phyloP scores from a whole-genome alignment of 2,113 vertebrate species.

The Solenodon paradoxus region DNA sequence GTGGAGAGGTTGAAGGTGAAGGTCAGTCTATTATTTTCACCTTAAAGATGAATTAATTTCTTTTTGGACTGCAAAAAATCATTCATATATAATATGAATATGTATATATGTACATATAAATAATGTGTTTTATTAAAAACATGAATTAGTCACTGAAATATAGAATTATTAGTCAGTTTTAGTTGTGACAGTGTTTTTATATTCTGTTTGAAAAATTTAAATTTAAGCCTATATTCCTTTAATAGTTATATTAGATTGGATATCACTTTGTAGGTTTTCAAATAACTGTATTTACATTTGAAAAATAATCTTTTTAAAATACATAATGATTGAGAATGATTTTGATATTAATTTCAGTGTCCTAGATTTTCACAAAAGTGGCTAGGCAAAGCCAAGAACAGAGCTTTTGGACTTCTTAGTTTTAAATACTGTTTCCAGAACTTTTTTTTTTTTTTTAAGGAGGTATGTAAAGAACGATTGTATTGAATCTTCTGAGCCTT shows the following conservation, averaged over 20 bases:
- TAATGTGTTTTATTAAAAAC: too few relatives aligned
- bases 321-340: background rate
- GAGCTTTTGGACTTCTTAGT: background rate
- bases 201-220: background rate
- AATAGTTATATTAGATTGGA: background rate
- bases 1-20: background rate
- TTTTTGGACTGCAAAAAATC: background rate
- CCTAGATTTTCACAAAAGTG: background rate
- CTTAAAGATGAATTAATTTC: background rate
- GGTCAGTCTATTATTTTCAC: background rate
- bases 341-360: background rate
- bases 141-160: too few relatives aligned
- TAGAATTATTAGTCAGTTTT: background rate
- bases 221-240: background rate
- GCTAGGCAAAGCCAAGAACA: rapidly evolving
- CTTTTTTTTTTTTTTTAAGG: background rate
- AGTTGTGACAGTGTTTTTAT: background rate
- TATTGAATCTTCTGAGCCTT: background rate
- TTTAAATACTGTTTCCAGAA: background rate
- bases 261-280: background rate
- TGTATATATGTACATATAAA: background rate
- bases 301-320: background rate
- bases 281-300: background rate
- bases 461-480: background rate
- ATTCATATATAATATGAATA: too few relatives aligned